Evolutionary conservation across 2,888 invertebrate genomes (phyloP), one percentile per base, ranked within the genome.

Genomic region (Harmothoe impar): DNA sequence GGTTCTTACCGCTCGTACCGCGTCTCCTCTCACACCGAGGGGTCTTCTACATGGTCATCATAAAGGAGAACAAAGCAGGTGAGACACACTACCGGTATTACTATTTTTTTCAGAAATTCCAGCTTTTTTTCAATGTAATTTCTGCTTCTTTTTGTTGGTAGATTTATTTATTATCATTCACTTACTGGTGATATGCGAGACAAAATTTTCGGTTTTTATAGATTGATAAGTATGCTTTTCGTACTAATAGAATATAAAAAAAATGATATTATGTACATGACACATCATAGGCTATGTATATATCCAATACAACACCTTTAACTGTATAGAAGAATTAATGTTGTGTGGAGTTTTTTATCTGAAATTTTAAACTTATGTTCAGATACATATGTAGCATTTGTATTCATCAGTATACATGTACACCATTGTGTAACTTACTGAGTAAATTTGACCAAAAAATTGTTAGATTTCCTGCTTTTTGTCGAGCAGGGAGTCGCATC

Each of bases 41-140:
- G 25, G 96, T 97, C 0, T 98, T 99, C 96, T 99, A 99, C 96
- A 96, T 99, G 93, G 96, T 99, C 88, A 97, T 98, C 43, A 97
- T 99, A 92, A 97, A 98, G 96, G 98, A 99, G 95, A 99, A 99
- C 62, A 91, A 92, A 54, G 52, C 86, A 91, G 93, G 93, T 93
- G 35, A 23, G 25, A 25, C 10, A 10, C 43, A 43, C 3, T 43
- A 43, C 10, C 17, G 29, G 77, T 1, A 33, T 15, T 43, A 25
- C 17, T 17, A 43, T 43, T 12, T 12, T 33, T 85, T 5, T 33
- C 29, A 62, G 5, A 12, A n/a, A 62, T 15, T 62, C 25, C 5
- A 12, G 25, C 62, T 25, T 23, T 15, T 23, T 1, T 62, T 62
- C 62, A n/a, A 43, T 43, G 43, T 7, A 43, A 43, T n/a, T 0